phyloP scores from a whole-genome alignment of 2,888 invertebrate genomes.

The Sturmia bella region DNA sequence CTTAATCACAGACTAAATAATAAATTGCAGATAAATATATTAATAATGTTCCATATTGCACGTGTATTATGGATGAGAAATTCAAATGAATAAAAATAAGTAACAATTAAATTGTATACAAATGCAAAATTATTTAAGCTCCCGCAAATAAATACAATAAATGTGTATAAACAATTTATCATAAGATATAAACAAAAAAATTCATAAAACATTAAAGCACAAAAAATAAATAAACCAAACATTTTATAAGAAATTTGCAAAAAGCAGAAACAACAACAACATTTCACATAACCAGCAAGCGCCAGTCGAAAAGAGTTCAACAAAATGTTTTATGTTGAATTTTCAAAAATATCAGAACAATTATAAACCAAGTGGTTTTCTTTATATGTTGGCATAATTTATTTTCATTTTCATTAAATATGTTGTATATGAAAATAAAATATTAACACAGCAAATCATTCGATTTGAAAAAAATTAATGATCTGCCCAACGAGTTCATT shows the following conservation, averaged over 20 bases:
- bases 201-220: not conserved
- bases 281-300: not conserved
- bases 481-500: slow-evolving; percentile 51
- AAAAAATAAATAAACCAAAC: not conserved
- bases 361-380: not conserved
- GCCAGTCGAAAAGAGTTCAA: not conserved
- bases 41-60: not conserved
- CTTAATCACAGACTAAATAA: too few relatives aligned
- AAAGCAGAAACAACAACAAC: not conserved
- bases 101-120: slow-evolving; percentile 26
- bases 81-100: slow-evolving; percentile 15
- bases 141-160: slow-evolving; percentile 17
- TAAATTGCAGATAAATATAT: too few relatives aligned
- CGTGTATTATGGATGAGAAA: slow-evolving; percentile 19
- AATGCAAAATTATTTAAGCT: slow-evolving; percentile 1
- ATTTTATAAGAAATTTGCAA: slow-evolving; percentile 13
- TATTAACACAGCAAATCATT: slow-evolving; percentile 37
- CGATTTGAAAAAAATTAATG: slow-evolving; percentile 58
- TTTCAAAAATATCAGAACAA: slow-evolving; percentile 9
- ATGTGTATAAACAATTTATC: slow-evolving; percentile 28
- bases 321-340: slow-evolving; percentile 39
- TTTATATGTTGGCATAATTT: not conserved
- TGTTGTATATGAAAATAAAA: slow-evolving; percentile 43
- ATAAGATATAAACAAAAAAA: slow-evolving; percentile 13
- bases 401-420: slow-evolving; percentile 32